Evolutionary conservation across 2,888 invertebrate genomes (phyloP), one percentile per base, ranked within the genome.

Genomic region (Zhengitettix transpicula): DNA sequence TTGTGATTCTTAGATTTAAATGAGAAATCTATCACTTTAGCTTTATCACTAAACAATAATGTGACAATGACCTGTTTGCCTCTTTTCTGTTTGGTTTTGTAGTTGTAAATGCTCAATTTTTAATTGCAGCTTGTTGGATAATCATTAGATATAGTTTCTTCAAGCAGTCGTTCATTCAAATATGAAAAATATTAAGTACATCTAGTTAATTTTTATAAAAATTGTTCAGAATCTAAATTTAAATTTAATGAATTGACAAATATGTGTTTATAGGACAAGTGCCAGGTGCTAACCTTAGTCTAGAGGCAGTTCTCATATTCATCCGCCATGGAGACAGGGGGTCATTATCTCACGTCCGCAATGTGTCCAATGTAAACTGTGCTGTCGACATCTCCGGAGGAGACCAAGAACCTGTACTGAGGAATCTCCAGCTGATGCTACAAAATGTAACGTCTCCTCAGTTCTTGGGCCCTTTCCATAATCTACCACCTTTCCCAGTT

Each of bases 311-410:
- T 3, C 71, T 91, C 52, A 77, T 90, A 57, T 76, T 93, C 56
- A 84, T 90, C 8, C 78, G 95, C 15, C 95, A 95, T 70, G 95
- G 95, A 0, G 94, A 94, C 71, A 77, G 95, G 56, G 91, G 93
- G 0, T 89, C 94, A 0, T 77, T 95, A 64, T 85, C 89, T 11
- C 88, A 90, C 69, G 81, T 95, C 1, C 80, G 84, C 58, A 87
- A 86, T 61, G 85, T 89, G 51, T 83, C 85, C 57, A 80, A 80
- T 58, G 78, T 94, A 16, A 85, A 89, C 64, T 95, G 94, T 71
- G 85, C 85, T 52, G 76, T 71, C 47, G 78, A 80, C 53, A 67
- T 72, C n/a, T 47, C 47, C 12, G 47, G 47, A 14, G 47, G 12
- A 8, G 47, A 47, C 47, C 47, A 47, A 14, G 47, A 47, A 3